Evolutionary conservation across 2,888 invertebrate genomes (phyloP).

Genomic region (Melieria omissa): DNA sequence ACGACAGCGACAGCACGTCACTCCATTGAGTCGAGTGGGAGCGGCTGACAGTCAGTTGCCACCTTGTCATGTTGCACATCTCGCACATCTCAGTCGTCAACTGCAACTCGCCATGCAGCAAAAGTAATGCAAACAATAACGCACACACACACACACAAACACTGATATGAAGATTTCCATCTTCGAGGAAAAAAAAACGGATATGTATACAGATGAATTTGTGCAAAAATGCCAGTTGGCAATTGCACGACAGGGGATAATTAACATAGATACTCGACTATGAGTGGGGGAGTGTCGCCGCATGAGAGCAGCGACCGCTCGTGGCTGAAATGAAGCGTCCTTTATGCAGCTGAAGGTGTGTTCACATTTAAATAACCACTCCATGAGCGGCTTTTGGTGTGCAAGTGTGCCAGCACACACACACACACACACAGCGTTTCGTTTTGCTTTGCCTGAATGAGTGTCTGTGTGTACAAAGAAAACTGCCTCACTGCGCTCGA

Average conservation of each 20-base stretch:
- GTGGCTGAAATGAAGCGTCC: too few relatives aligned
- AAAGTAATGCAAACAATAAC: background rate
- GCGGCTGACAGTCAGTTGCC: slow-evolving; percentile 36
- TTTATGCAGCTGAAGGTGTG: background rate
- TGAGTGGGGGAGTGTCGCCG: too few relatives aligned
- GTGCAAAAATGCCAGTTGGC: too few relatives aligned
- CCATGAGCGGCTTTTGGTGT: background rate
- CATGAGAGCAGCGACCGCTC: too few relatives aligned
- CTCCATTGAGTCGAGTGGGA: too few relatives aligned
- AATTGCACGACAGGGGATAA: too few relatives aligned
- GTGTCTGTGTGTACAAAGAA: slow-evolving; percentile 18
- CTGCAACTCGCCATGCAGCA: background rate
- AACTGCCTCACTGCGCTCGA: slow-evolving; percentile 26
- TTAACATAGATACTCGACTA: too few relatives aligned
- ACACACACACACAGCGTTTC: background rate
- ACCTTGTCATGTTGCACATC: slow-evolving; percentile 19
- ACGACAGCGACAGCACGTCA: too few relatives aligned
- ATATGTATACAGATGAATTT: too few relatives aligned
- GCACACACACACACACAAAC: background rate
- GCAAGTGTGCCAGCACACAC: background rate
- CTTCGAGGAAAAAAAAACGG: too few relatives aligned
- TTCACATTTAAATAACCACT: background rate
- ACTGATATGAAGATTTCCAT: too few relatives aligned
- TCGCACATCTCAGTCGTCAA: background rate
- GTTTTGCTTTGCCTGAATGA: slow-evolving; percentile 1